A percentile compares a stretch with the other conserved stretches of the same genome.
These are phyloP conservation scores for Strigamia transsilvanica DNA, from an alignment of 2,888 invertebrate species.

Conservation along the genomic window DNA sequence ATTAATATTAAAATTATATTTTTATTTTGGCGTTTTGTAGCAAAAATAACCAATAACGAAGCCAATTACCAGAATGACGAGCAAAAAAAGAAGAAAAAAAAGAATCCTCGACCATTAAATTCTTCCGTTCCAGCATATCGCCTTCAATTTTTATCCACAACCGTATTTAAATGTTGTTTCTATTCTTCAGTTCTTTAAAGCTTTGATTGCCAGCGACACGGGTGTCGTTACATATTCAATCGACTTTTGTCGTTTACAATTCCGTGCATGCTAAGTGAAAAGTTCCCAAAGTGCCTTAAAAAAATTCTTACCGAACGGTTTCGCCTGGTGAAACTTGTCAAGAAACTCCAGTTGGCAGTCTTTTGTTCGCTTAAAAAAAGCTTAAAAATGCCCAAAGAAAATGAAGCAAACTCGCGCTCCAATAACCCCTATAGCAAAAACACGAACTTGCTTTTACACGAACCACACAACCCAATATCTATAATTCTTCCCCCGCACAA, in stretches of 20 bases:
- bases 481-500: neutral
- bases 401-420: slow-evolving; percentile 15
- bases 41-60: too few relatives aligned
- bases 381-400: neutral
- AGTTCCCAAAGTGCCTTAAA: neutral
- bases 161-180: neutral
- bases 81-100: too few relatives aligned
- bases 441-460: slow-evolving; percentile 21
- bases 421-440: slow-evolving; percentile 9
- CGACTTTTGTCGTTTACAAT: slow-evolving; percentile 17
- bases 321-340: neutral
- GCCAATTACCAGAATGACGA: too few relatives aligned
- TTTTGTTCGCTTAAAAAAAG: slow-evolving; percentile 1
- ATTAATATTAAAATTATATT: too few relatives aligned
- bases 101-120: too few relatives aligned
- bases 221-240: slow-evolving; percentile 16
- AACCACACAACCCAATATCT: neutral
- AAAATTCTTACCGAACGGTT: neutral
- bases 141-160: neutral
- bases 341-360: slow-evolving; percentile 21
- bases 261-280: slow-evolving; percentile 15
- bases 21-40: too few relatives aligned
- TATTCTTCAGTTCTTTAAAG: neutral
- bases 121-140: neutral
- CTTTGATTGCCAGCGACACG: slow-evolving; percentile 1